Evolutionary conservation across 2,888 invertebrate species (phyloP), one percentile per base, ranked within the genome.

Genomic region (Axea sp.): DNA sequence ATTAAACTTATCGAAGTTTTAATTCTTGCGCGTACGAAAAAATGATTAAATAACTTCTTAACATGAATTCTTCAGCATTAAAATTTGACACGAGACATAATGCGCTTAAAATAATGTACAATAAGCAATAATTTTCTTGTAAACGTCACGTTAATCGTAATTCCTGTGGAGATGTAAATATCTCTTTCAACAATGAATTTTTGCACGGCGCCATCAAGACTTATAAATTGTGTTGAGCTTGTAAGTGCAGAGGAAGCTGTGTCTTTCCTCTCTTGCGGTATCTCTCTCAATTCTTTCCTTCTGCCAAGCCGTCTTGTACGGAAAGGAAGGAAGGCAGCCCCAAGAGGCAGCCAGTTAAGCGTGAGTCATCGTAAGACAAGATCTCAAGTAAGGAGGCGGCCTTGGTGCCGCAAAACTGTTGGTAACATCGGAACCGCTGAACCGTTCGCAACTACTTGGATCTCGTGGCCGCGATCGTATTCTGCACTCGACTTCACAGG

Each of bases 371-470:
- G 68, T 24, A 76, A 81, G 81, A 83, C 81, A 82, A 82, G 81
- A 83, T 82, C 82, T 80, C 80, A 78, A 73, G 81, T 82, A 82
- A 82, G 82, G 82, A 81, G 80, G 81, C 82, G 82, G 80, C 82
- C 82, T 83, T 83, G 82, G 78, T 81, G 81, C 78, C 72, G 79
- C 78, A 67, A 82, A 82, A 82, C 81, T 79, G 79, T 82, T 80
- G 69, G 78, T 79, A 81, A 82, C 81, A 82, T 82, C 81, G 78
- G 77, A 77, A 81, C 78, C 68, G 75, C 77, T 75, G 62, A 35
- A 55, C 53, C 65, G 45, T 68, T 64, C 71, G 67, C 47, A 55
- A 51, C 55, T 12, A 39, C 72, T 30, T 30, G 35, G 55, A 19
- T 72, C 64, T 75, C 68, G 72, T 57, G 33, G 30, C 55, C 71